Base-by-base conservation (phyloP, 2,113 vertebrate species). In the Oxygymnocypris stewartii region DNA sequence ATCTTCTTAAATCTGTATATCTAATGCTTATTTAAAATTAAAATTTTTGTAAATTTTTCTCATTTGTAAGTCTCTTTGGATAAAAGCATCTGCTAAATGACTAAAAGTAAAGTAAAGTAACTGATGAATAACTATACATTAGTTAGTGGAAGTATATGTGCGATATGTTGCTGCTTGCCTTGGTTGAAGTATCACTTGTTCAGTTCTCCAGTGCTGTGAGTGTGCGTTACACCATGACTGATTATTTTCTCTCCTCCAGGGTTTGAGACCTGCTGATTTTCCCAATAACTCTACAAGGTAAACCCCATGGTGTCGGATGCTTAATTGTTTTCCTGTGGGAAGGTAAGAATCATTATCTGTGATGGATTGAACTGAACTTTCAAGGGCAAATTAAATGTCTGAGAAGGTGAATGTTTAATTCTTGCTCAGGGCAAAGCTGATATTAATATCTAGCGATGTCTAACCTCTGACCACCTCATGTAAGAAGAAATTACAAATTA, bases 191-290 rank as follows among this genome's bases (percentile, higher is more conserved):
- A 16, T 51, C 4, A 51, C 13, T 51, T 51, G 49, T 51, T 51
- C 49, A 51, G 49, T 51, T 51, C 49, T 51, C 49, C 49, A 51
- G 13, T 16, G 4, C 13, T 51, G 1, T 51, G 49, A 4, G 49
- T 16, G 49, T 51, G 49, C 14, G 49, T 14, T 49, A 51, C 76
- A 78, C 14, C 23, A 35, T 78, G 28, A 78, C 28, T 78, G 76
- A 78, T 78, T 57, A 51, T 78, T 78, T 78, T 80, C 90, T 91
- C 92, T 76, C 79, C 42, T 51, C 61, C 75, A 14, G 44, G 14
- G 85, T 91, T 90, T 92, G 92, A 90, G 91, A 93, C 92, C 92
- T 91, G 92, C 79, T 93, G 93, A 91, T 92, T 90, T 91, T 12
- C 69, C 86, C 90, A 61, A 90, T 92, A 92, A 90, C 87, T 79